Evolutionary conservation across 2,888 invertebrate genomes (phyloP).

Genomic region (Endotricha flammealis): DNA sequence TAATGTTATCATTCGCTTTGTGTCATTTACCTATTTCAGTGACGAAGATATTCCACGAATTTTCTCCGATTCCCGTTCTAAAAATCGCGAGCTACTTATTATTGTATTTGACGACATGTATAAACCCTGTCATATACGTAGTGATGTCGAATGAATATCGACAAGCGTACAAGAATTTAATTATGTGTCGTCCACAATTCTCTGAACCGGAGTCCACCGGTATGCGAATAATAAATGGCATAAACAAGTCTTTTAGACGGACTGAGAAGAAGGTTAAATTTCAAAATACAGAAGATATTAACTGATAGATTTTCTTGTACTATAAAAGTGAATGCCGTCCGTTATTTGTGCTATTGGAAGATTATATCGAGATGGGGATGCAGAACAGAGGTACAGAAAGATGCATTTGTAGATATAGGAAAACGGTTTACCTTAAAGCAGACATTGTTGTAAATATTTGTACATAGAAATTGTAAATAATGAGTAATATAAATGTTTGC

Average conservation of each 20-base stretch:
- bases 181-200: conserved; percentile 72
- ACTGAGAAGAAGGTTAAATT: conserved; percentile 14
- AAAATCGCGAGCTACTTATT: conserved; percentile 91
- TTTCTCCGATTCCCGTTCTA: conserved; percentile 79
- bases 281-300: conserved; percentile 15
- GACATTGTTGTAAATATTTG: conserved; percentile 6
- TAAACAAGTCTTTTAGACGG: conserved; percentile 16
- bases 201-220: conserved; percentile 14
- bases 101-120: conserved; percentile 90
- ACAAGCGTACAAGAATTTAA: conserved; percentile 89
- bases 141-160: conserved; percentile 96
- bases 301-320: neutral
- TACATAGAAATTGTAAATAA: too few relatives aligned
- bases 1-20: conserved; percentile 92
- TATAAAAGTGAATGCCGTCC: conserved; percentile 33
- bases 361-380: conserved; percentile 6
- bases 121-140: conserved; percentile 94
- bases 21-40: conserved; percentile 95
- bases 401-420: conserved; percentile 5
- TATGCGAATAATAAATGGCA: conserved; percentile 27
- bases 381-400: conserved; percentile 2
- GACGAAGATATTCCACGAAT: conserved; percentile 86
- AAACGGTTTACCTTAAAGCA: conserved; percentile 7
- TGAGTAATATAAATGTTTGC: conserved; percentile 4
- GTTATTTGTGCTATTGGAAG: conserved; percentile 27